A percentile compares a stretch with the other conserved stretches of the same genome.
Evolutionary conservation across 2,888 invertebrate species (phyloP).

Genomic region (Luffia ferchaultella): DNA sequence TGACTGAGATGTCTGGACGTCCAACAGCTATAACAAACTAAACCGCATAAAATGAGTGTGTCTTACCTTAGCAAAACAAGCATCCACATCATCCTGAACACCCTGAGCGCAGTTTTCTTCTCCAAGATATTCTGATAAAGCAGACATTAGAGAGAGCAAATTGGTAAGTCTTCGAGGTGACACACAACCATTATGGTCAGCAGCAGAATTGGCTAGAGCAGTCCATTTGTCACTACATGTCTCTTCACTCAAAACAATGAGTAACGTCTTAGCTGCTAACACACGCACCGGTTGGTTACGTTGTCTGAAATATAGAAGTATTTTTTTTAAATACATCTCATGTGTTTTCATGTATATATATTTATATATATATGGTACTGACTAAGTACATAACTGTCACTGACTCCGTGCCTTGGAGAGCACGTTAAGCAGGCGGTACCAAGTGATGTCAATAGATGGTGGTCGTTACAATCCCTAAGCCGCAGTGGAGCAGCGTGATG

Average conservation of each 20-base stretch:
- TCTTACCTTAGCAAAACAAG: slow-evolving; percentile 79
- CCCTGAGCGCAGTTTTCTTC: slow-evolving; percentile 68
- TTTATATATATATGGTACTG: not conserved
- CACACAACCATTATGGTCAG: slow-evolving; percentile 80
- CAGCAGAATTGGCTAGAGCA: slow-evolving; percentile 74
- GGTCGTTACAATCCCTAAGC: too few relatives aligned
- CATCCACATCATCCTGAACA: slow-evolving; percentile 72
- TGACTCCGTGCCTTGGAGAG: too few relatives aligned
- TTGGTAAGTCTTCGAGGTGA: slow-evolving; percentile 69
- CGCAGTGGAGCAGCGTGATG: too few relatives aligned
- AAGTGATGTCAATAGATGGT: too few relatives aligned
- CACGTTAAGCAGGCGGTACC: too few relatives aligned
- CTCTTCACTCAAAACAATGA: slow-evolving; percentile 73
- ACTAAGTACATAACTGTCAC: too few relatives aligned
- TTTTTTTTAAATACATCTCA: too few relatives aligned
- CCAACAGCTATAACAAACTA: too few relatives aligned
- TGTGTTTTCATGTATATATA: not conserved
- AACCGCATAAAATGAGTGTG: too few relatives aligned
- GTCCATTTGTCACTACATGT: slow-evolving; percentile 69
- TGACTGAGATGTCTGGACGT: not conserved
- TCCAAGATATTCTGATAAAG: slow-evolving; percentile 67
- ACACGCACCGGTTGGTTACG: slow-evolving; percentile 70
- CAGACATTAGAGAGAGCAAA: slow-evolving; percentile 70
- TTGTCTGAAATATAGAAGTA: slow-evolving; percentile 44
- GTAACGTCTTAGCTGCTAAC: slow-evolving; percentile 71